Conservation (phyloP, 1,140 invertebrate genomes). For the Apis laboriosa region DNA sequence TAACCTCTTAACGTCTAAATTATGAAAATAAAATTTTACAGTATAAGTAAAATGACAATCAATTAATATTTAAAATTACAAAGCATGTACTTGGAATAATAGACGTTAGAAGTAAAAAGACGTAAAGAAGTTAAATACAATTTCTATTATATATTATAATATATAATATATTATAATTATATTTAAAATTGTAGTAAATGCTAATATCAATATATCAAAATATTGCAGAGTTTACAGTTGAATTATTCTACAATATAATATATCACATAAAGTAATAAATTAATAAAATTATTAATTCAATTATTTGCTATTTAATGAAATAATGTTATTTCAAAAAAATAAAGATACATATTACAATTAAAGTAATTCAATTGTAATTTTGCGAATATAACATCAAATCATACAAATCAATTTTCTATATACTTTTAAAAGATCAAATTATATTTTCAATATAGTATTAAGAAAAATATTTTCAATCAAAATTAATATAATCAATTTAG, state of each 20-base stretch:
- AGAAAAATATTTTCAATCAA: not conserved
- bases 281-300: not conserved
- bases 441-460: not conserved
- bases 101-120: too few species aligned
- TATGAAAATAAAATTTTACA: too few species aligned
- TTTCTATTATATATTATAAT: not conserved
- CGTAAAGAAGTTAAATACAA: not conserved
- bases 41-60: too few species aligned
- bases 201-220: too few species aligned
- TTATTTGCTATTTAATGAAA: slow-evolving; percentile 13
- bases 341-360: not conserved
- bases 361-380: slow-evolving; percentile 1
- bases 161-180: not conserved
- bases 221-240: slow-evolving; percentile 3
- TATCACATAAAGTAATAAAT: not conserved
- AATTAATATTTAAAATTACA: too few species aligned
- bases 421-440: slow-evolving; percentile 1
- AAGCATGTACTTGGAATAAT: too few species aligned
- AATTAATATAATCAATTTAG: slow-evolving; percentile 13
- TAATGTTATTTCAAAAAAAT: slow-evolving; percentile 8
- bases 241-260: not conserved
- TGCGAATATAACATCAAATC: slow-evolving; percentile 3
- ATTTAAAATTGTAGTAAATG: slow-evolving; percentile 2
- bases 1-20: not conserved
- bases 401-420: not conserved